Evolutionary conservation across 2,888 invertebrate species (phyloP).

Genomic region (Trachelus stipa): DNA sequence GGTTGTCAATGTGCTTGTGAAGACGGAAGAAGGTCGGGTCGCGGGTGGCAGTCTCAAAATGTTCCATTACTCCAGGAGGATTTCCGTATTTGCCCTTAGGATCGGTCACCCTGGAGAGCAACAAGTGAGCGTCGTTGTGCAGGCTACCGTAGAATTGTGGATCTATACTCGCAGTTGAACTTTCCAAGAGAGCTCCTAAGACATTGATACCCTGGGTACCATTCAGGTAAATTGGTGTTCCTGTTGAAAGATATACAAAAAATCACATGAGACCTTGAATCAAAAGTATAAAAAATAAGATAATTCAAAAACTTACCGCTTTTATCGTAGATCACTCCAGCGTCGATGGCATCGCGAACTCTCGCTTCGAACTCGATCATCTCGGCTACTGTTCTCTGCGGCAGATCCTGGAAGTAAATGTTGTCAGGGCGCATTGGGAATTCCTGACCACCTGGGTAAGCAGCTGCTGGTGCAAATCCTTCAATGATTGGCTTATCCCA

Average conservation of each 20-base stretch:
- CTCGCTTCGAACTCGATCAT: constrained; percentile 69
- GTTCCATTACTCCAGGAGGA: constrained; percentile 70
- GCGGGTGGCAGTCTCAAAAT: constrained; percentile 75
- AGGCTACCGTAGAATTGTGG: constrained; percentile 68
- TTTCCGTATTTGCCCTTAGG: constrained; percentile 65
- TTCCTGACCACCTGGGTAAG: constrained; percentile 69
- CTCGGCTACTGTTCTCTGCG: constrained; percentile 54
- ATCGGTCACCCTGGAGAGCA: constrained; percentile 38
- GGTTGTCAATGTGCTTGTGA: constrained; percentile 71
- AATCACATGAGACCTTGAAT: constrained; percentile 48
- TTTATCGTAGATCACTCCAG: constrained; percentile 63
- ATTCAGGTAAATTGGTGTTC: constrained; percentile 52
- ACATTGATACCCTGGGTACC: constrained; percentile 66
- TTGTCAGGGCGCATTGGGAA: constrained; percentile 65
- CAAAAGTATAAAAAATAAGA: not conserved
- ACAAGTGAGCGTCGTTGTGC: constrained; percentile 66
- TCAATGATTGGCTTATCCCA: constrained; percentile 63
- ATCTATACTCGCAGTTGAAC: constrained; percentile 60
- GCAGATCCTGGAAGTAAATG: constrained; percentile 42
- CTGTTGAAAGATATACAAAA: constrained; percentile 15
- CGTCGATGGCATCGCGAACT: constrained; percentile 70
- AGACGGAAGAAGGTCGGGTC: constrained; percentile 78
- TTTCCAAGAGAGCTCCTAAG: constrained; percentile 68
- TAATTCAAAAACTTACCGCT: constrained; percentile 1
- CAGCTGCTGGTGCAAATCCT: constrained; percentile 71